phyloP scores from a whole-genome alignment of 2,888 invertebrate genomes.

The Drosophila birchii region DNA sequence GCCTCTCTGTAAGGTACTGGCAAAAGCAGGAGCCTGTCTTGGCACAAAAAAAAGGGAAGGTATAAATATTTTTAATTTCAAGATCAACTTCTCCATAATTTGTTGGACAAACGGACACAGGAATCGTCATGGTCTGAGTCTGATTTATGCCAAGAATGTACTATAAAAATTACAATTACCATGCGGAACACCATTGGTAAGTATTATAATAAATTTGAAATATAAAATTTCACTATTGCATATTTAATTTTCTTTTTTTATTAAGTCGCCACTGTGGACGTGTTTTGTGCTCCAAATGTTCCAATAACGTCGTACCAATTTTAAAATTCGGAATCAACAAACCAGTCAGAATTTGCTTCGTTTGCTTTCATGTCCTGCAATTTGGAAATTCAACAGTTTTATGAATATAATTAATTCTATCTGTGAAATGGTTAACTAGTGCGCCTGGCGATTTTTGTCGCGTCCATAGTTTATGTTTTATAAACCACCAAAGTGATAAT shows the following conservation, averaged over 20 bases:
- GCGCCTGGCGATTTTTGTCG: too few relatives aligned
- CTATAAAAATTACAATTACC: constrained; percentile 95
- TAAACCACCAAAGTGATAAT: too few relatives aligned
- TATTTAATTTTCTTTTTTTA: constrained; percentile 62
- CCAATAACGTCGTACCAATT: constrained; percentile 96
- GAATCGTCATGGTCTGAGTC: constrained; percentile 98
- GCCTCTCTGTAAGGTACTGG: constrained; percentile 94
- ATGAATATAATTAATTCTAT: background rate
- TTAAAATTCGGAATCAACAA: constrained; percentile 96
- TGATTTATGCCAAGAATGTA: constrained; percentile 97
- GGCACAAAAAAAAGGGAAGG: constrained; percentile 96
- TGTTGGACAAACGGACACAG: constrained; percentile 92
- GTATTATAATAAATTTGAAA: background rate
- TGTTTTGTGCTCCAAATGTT: constrained; percentile 96
- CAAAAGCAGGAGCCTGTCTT: constrained; percentile 94
- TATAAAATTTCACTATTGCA: background rate
- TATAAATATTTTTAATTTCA: constrained; percentile 97
- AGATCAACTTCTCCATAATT: constrained; percentile 91
- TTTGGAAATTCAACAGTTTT: constrained; percentile 84
- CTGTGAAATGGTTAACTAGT: too few relatives aligned
- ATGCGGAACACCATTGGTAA: constrained; percentile 97
- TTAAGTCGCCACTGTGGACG: constrained; percentile 97
- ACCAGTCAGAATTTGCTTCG: constrained; percentile 95
- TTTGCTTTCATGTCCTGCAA: constrained; percentile 96
- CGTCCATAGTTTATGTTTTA: too few relatives aligned